Evolutionary conservation across 2,888 invertebrate species (phyloP).

Genomic region (Aproaerema taeniolella): DNA sequence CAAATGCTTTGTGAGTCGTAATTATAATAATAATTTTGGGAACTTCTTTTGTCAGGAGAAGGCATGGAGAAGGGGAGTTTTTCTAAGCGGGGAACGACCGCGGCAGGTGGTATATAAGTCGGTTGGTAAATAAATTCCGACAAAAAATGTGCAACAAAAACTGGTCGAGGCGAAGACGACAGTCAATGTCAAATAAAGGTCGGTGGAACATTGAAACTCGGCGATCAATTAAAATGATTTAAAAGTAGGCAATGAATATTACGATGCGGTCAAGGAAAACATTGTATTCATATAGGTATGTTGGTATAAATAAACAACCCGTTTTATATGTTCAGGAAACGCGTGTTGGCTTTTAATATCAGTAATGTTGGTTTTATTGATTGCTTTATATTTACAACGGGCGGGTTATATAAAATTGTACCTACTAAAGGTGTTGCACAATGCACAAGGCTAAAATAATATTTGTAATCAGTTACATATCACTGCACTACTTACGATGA

Average conservation of each 20-base stretch:
- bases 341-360: too few species aligned
- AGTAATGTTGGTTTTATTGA: too few species aligned
- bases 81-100: constrained; percentile 69
- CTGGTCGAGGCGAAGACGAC: constrained; percentile 36
- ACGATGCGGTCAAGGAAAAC: constrained; percentile 16
- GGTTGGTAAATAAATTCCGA: constrained; percentile 54
- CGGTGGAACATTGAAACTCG: constrained; percentile 30
- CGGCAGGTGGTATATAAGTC: constrained; percentile 68
- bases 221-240: constrained; percentile 11
- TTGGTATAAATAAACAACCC: too few species aligned
- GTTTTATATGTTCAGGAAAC: too few species aligned
- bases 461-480: too few species aligned
- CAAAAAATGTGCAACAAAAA: constrained; percentile 66
- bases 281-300: background rate
- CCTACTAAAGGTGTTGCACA: too few species aligned
- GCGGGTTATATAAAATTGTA: too few species aligned
- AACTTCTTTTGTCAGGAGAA: constrained; percentile 60
- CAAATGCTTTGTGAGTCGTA: constrained; percentile 61
- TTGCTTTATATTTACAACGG: too few species aligned
- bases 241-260: constrained; percentile 11
- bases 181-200: constrained; percentile 70
- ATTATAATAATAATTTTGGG: constrained; percentile 73
- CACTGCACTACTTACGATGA: too few species aligned
- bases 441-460: too few species aligned
- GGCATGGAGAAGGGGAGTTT: constrained; percentile 62